Conservation (phyloP, 2,888 invertebrate species). For the Brachynemurus nebulosus region DNA sequence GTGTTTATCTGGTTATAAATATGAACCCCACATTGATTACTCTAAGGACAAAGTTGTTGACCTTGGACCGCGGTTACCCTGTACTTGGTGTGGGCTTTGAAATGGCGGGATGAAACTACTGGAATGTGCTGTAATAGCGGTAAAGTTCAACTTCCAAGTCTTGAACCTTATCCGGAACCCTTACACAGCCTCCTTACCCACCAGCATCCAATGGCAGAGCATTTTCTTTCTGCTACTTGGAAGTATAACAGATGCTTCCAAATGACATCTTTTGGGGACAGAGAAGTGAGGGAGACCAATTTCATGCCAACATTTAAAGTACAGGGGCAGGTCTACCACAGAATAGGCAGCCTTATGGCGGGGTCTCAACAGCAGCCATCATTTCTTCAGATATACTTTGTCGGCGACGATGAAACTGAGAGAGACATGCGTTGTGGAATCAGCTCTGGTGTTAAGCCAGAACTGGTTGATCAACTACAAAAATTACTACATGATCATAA, state of each 20-base stretch:
- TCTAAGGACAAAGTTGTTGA: background rate
- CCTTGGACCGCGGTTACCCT: background rate
- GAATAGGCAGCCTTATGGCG: constrained; percentile 19
- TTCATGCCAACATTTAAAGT: constrained; percentile 1
- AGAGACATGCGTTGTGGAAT: constrained; percentile 16
- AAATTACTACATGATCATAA: constrained; percentile 10
- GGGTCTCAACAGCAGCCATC: constrained; percentile 17
- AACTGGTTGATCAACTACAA: constrained; percentile 11
- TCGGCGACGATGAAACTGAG: constrained; percentile 18
- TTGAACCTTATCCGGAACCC: background rate
- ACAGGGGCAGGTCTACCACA: constrained; percentile 1
- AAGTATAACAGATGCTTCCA: constrained; percentile 18
- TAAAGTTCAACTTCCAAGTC: background rate
- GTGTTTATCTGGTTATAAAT: background rate
- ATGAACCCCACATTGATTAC: background rate
- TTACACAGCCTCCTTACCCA: constrained; percentile 15
- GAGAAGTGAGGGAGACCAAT: constrained; percentile 17
- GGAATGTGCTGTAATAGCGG: constrained; percentile 1
- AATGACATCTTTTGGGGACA: constrained; percentile 22
- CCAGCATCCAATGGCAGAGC: constrained; percentile 10
- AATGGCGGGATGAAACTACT: background rate
- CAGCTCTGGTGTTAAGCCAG: constrained; percentile 9
- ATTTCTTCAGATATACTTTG: constrained; percentile 24
- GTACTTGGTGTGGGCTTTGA: background rate
- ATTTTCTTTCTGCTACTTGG: background rate